Evolutionary conservation across 2,113 vertebrate species (phyloP).

Genomic region (Pseudopodoces humilis): DNA sequence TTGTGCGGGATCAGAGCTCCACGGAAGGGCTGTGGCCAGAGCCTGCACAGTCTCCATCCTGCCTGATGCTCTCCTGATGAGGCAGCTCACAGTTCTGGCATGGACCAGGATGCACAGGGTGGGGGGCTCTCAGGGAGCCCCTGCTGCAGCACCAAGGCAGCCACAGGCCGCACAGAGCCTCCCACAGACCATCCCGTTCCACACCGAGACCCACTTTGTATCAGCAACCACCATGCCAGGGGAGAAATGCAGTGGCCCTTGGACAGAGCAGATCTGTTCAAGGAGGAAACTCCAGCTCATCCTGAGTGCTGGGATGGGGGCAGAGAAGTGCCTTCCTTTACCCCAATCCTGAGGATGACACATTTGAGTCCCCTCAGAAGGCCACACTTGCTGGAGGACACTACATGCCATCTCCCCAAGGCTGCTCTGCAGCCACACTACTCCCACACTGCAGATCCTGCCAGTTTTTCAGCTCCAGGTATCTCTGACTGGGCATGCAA

Average conservation of each 20-base stretch:
- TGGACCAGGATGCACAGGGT: fast-evolving
- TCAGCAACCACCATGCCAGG: neutral
- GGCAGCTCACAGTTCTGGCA: neutral
- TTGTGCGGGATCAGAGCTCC: neutral
- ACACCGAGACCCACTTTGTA: neutral
- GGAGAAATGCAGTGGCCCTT: neutral
- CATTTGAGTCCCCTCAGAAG: fast-evolving
- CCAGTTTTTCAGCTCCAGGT: fast-evolving
- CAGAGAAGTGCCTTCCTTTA: neutral
- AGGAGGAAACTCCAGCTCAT: neutral
- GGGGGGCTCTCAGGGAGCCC: neutral
- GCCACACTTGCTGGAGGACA: neutral
- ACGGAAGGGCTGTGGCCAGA: neutral
- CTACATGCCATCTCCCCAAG: neutral
- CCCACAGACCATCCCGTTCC: fast-evolving
- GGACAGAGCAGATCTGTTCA: neutral
- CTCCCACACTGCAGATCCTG: neutral
- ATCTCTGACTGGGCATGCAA: neutral
- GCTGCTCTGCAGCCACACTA: neutral
- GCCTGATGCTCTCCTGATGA: neutral
- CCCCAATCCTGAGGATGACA: too few relatives aligned
- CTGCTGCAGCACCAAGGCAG: neutral
- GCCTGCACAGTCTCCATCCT: neutral
- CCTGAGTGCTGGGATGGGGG: fast-evolving
- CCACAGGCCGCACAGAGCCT: neutral